Percentiles rank a stretch among this genome's conserved stretches.
Conservation (phyloP, 2,888 invertebrate species). For the Drosophila niveifrons region DNA sequence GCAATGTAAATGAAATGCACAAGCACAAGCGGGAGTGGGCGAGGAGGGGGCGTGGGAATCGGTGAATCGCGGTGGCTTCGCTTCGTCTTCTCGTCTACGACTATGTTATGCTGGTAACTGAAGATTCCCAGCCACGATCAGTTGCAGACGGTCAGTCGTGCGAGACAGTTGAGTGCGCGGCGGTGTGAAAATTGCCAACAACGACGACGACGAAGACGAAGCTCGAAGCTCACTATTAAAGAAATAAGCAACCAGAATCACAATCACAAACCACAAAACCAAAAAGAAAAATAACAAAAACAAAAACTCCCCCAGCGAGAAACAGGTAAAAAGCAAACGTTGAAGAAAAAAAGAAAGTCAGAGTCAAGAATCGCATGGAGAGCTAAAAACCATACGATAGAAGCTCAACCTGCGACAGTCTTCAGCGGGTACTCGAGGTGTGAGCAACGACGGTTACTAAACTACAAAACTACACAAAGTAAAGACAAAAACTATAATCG, state of each 20-base stretch:
- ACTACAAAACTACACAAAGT: slow-evolving; percentile 16
- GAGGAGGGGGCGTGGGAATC: slow-evolving; percentile 1
- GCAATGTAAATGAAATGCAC: slow-evolving; percentile 62
- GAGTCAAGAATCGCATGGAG: slow-evolving; percentile 63
- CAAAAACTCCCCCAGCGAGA: slow-evolving; percentile 66
- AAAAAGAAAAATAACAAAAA: background rate
- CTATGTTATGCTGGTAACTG: slow-evolving; percentile 83
- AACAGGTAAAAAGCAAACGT: slow-evolving; percentile 65
- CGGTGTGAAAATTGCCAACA: slow-evolving; percentile 73
- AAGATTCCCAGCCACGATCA: slow-evolving; percentile 79
- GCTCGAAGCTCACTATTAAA: slow-evolving; percentile 43
- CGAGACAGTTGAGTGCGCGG: slow-evolving; percentile 83
- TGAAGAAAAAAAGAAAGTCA: slow-evolving; percentile 65
- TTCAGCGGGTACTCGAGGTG: slow-evolving; percentile 75
- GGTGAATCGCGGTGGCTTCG: slow-evolving; percentile 20
- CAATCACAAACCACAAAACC: slow-evolving; percentile 48
- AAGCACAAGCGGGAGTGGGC: slow-evolving; percentile 1
- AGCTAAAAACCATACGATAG: slow-evolving; percentile 82
- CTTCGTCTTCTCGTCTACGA: slow-evolving; percentile 52
- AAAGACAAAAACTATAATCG: slow-evolving; percentile 38
- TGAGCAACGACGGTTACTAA: slow-evolving; percentile 67
- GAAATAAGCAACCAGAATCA: slow-evolving; percentile 43
- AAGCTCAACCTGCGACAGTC: slow-evolving; percentile 80
- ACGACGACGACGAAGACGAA: slow-evolving; percentile 48
- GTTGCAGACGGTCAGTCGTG: slow-evolving; percentile 84